Base-by-base conservation (phyloP, 2,888 invertebrate genomes). In the Busseola fusca region DNA sequence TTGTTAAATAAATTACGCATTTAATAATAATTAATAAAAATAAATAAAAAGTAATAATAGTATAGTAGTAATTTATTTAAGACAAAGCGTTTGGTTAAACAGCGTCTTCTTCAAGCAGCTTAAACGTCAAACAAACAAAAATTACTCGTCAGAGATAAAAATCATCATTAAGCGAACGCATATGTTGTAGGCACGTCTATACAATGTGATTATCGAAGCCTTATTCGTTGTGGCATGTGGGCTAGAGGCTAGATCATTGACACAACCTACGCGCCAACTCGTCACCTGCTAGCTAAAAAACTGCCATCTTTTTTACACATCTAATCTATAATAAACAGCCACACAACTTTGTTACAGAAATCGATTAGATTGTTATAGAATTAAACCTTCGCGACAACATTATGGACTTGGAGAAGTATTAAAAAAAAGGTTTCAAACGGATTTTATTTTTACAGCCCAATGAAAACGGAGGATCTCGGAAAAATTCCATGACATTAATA, bases 191-290 rank as follows among this genome's bases (percentile, higher is more conserved):
- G 82, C 88, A 84, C 87, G 90, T 80, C 89, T 88, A 89, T 93
- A 92, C 91, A 89, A 87, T 92, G 92, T 93, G 93, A 95, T 95
- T 94, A 95, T 91, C 89, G 91, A 91, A 91, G 94, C 94, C 94
- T 94, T 95, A 93, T 94, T 94, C 93, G 93, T 89, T 91, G 89
- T 89, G 94, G 93, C 95, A 95, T 95, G 95, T 95, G 95, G 95
- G 95, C 94, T 94, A 93, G 89, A 89, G 90, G 92, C 91, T 94
- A 93, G 95, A 95, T 92, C 95, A 94, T 94, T 95, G 95, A 95
- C 95, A 94, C 95, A 93, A 90, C 94, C 95, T 93, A 95, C 95
- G 90, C 94, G 91, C 84, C 89, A 89, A 87, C 91, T 94, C 92
- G 94, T 95, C 95, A 95, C 95, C 95, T 95, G 95, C 94, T 91